phyloP scores from a whole-genome alignment of 2,888 invertebrate species.

The Uropetala carovei region DNA sequence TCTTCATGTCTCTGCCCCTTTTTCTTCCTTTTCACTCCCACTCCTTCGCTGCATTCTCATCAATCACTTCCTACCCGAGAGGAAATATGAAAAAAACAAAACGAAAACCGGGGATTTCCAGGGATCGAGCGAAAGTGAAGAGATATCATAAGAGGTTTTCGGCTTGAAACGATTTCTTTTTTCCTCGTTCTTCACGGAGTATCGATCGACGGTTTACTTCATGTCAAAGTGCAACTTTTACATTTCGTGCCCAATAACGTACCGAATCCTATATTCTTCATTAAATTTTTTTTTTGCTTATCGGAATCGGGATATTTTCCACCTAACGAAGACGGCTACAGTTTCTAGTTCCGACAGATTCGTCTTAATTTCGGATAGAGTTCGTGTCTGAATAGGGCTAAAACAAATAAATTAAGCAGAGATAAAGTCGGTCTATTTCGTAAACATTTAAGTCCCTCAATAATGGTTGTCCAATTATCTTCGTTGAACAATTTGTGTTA shows the following conservation, averaged over 20 bases:
- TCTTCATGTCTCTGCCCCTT: background rate
- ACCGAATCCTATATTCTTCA: background rate
- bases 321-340: no score
- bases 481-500: no score
- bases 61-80: background rate
- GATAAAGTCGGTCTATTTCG: no score
- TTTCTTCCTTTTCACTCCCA: background rate
- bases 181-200: background rate
- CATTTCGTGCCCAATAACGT: background rate
- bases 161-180: background rate
- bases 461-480: no score
- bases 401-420: no score
- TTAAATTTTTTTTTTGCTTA: background rate
- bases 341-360: no score
- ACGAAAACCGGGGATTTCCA: background rate
- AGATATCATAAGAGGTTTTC: background rate
- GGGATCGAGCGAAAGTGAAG: background rate
- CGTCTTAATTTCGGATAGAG: no score
- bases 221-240: background rate
- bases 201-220: background rate
- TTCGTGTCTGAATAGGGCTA: no score
- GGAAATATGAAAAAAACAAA: no score
- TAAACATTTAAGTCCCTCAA: no score
- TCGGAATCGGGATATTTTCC: background rate
- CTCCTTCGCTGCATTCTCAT: background rate